A percentile compares a stretch with the other conserved stretches of the same genome.
These are phyloP conservation scores for Diorhabda elongata DNA, from an alignment of 1,140 invertebrate species.

Conservation along the genomic window DNA sequence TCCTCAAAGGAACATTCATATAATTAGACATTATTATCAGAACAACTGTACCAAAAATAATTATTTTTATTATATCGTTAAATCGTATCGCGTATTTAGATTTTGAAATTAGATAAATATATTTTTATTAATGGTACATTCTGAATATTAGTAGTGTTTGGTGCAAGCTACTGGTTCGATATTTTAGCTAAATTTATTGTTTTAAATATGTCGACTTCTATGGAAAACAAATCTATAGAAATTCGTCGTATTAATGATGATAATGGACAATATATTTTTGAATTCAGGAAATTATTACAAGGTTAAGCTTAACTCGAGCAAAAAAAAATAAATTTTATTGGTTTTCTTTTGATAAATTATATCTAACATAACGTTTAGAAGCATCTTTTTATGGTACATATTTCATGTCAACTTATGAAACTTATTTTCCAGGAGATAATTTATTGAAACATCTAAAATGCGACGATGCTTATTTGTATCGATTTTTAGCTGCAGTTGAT, in stretches of 20 bases:
- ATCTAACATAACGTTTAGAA: background rate
- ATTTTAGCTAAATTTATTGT: too few relatives aligned
- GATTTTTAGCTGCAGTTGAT: constrained; percentile 38
- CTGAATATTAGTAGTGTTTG: too few relatives aligned
- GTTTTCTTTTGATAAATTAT: background rate
- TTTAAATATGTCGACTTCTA: too few relatives aligned
- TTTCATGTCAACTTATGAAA: background rate
- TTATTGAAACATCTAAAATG: constrained; percentile 23
- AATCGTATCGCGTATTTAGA: too few relatives aligned
- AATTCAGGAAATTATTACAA: background rate
- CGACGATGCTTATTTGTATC: constrained; percentile 38
- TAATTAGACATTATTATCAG: too few relatives aligned
- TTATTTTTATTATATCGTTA: too few relatives aligned
- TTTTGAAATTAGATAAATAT: too few relatives aligned
- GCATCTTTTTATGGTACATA: background rate
- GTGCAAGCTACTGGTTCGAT: too few relatives aligned
- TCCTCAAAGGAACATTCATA: too few relatives aligned
- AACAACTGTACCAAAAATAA: too few relatives aligned
- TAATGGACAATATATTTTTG: background rate
- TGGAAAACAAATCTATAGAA: too few relatives aligned
- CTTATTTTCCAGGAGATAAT: constrained; percentile 22
- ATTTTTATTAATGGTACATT: too few relatives aligned
- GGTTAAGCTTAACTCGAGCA: background rate
- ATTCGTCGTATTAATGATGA: background rate
- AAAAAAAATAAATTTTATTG: background rate